These are phyloP conservation scores for Pseudoatta argentina DNA, from an alignment of 1,140 invertebrate species.

Conservation along the genomic window DNA sequence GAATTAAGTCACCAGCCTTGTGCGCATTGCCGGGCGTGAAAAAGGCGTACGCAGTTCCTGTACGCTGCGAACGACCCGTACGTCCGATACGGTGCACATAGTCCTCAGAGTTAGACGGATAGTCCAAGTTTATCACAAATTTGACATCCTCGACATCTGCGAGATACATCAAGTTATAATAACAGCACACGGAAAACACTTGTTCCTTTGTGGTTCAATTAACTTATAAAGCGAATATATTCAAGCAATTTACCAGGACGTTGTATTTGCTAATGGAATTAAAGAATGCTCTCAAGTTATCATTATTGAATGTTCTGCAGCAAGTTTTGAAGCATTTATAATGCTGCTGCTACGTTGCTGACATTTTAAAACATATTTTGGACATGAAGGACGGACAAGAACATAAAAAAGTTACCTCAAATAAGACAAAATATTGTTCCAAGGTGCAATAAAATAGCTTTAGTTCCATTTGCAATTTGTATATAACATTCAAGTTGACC, in stretches of 20 bases:
- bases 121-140: constrained; percentile 97
- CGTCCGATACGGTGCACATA: constrained; percentile 97
- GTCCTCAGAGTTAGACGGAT: constrained; percentile 95
- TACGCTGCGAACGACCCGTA: constrained; percentile 93
- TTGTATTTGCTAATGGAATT: constrained; percentile 72
- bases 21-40: constrained; percentile 93
- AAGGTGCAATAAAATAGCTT: constrained; percentile 14
- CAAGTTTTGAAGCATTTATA: neutral
- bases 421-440: constrained; percentile 1
- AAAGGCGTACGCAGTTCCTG: constrained; percentile 95
- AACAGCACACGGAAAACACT: constrained; percentile 70
- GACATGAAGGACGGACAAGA: neutral
- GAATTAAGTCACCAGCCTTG: constrained; percentile 90
- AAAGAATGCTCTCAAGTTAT: constrained; percentile 21
- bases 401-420: constrained; percentile 26
- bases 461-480: constrained; percentile 76
- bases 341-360: neutral
- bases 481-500: constrained; percentile 78
- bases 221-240: constrained; percentile 81
- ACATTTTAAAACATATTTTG: neutral
- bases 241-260: constrained; percentile 64
- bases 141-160: constrained; percentile 96
- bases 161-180: constrained; percentile 76
- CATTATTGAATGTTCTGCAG: neutral
- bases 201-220: constrained; percentile 84